Evolutionary conservation across 92 coral and sea anemone species (phyloP).

Genomic region (Siderastrea radians): DNA sequence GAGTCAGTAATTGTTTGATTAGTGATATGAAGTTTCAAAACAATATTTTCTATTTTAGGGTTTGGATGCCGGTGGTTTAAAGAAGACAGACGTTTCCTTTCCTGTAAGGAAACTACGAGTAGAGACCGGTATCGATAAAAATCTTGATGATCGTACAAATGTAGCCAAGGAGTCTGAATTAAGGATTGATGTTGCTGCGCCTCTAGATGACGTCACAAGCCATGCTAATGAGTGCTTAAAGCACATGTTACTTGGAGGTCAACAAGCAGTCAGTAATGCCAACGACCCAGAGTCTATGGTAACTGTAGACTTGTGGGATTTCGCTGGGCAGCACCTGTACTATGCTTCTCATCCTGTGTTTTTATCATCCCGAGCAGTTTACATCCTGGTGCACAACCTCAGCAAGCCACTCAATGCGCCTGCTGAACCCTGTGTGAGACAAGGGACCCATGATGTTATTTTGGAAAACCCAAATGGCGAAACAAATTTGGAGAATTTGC

Average conservation of each 20-base stretch:
- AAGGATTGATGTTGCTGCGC: not conserved
- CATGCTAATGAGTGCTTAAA: not conserved
- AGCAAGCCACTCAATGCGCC: constrained; percentile 18
- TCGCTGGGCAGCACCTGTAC: not conserved
- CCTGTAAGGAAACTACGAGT: not conserved
- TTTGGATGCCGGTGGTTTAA: not conserved
- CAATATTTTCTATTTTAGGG: not conserved
- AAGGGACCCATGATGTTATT: constrained; percentile 7
- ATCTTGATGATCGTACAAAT: not conserved
- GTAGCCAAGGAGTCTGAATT: not conserved
- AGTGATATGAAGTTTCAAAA: not conserved
- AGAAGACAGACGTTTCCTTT: not conserved
- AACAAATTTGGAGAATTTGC: too few relatives aligned
- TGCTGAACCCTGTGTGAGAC: constrained; percentile 49
- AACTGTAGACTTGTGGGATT: constrained; percentile 50
- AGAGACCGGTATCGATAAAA: not conserved
- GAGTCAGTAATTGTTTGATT: too few relatives aligned
- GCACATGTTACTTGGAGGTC: not conserved
- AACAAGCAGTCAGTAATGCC: not conserved
- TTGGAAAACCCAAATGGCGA: too few relatives aligned
- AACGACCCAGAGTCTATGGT: not conserved
- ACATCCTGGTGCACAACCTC: too few relatives aligned
- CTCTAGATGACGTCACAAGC: not conserved
- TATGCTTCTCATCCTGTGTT: too few relatives aligned
- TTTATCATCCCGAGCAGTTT: too few relatives aligned